These are phyloP conservation scores for Cheilinus undulatus DNA, from an alignment of 2,113 vertebrate species.

Conservation along the genomic window DNA sequence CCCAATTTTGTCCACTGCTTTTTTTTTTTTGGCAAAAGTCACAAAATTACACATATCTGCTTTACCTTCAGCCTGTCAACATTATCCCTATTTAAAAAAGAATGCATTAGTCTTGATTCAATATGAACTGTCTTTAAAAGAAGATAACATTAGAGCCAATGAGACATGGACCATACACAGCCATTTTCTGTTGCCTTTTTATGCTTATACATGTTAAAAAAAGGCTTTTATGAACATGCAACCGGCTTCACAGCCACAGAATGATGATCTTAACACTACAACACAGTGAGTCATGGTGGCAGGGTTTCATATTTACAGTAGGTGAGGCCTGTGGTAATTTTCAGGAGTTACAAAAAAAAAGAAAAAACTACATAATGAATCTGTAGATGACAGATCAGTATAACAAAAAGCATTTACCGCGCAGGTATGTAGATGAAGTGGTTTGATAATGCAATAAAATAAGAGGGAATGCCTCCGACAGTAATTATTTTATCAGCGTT, in stretches of 20 bases:
- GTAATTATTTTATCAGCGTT: conserved; percentile 72
- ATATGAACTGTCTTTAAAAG: background rate
- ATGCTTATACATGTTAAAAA: background rate
- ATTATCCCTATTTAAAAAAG: background rate
- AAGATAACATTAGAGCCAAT: conserved; percentile 23
- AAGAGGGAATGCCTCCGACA: conserved; percentile 67
- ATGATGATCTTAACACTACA: conserved; percentile 13
- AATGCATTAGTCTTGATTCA: background rate
- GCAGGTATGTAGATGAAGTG: conserved; percentile 64
- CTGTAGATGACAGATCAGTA: conserved; percentile 49
- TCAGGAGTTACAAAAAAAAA: conserved; percentile 35
- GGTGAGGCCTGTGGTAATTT: conserved; percentile 56
- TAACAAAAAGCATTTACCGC: conserved; percentile 68
- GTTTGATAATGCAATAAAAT: conserved; percentile 81
- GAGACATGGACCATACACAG: conserved; percentile 28
- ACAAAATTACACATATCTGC: conserved; percentile 10
- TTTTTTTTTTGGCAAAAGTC: background rate
- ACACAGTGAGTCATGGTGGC: conserved; percentile 1
- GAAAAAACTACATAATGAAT: conserved; percentile 32
- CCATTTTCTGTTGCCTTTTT: conserved; percentile 19
- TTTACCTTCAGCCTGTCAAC: conserved; percentile 6
- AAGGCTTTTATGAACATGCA: conserved; percentile 5
- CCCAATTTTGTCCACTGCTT: background rate
- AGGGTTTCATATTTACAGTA: conserved; percentile 42
- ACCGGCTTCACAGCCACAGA: background rate